A percentile compares a stretch with the other conserved stretches of the same genome.
Conservation (phyloP, 2,797 vertebrate species). For the Benthosema pterotum region DNA sequence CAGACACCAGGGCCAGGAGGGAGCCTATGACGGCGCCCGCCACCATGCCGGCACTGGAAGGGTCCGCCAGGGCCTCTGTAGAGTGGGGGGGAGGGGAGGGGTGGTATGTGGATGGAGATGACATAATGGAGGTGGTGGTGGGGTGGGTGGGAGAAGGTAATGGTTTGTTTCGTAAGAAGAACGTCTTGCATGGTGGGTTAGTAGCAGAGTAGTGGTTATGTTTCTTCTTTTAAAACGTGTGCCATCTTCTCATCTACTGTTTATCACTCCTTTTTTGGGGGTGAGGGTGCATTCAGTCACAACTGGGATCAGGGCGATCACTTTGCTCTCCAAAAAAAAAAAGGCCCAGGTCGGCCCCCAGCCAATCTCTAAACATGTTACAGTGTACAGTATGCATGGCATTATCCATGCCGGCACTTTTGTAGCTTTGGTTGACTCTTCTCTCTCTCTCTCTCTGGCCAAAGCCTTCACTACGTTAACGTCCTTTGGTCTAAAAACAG, state of each 20-base stretch:
- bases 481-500: constrained; percentile 44
- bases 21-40: constrained; percentile 86
- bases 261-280: too few relatives aligned
- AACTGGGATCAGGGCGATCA: constrained; percentile 74
- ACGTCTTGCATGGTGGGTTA: constrained; percentile 22
- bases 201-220: not conserved
- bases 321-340: constrained; percentile 37
- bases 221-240: constrained; percentile 70
- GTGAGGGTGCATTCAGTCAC: constrained; percentile 58
- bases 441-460: constrained; percentile 32
- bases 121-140: constrained; percentile 45
- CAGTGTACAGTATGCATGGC: constrained; percentile 18
- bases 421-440: constrained; percentile 6
- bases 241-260: constrained; percentile 56
- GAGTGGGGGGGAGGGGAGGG: constrained; percentile 60
- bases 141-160: constrained; percentile 64
- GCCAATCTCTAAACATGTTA: constrained; percentile 29
- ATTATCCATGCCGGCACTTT: not conserved
- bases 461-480: constrained; percentile 33
- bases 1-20: constrained; percentile 83
- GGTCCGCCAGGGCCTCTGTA: constrained; percentile 79
- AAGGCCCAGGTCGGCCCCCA: constrained; percentile 35
- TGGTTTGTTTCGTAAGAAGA: constrained; percentile 37
- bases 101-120: constrained; percentile 45
- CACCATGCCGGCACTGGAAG: constrained; percentile 80